Evolutionary conservation across 2,888 invertebrate genomes (phyloP).

Genomic region (Pterostichus madidus): DNA sequence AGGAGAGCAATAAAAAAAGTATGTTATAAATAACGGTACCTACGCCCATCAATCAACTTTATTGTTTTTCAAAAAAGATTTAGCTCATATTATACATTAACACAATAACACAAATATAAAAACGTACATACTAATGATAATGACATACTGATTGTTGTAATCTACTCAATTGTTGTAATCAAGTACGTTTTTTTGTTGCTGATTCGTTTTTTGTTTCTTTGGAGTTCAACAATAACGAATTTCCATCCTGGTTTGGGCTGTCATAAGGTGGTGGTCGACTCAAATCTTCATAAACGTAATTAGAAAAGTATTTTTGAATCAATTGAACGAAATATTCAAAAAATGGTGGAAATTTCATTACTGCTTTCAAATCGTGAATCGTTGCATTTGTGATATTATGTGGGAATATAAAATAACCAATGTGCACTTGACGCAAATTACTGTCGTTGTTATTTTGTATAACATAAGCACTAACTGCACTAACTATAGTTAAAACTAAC

Average conservation of each 20-base stretch:
- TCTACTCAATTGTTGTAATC: conserved; percentile 21
- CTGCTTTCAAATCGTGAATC: conserved; percentile 36
- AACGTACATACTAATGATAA: conserved; percentile 13
- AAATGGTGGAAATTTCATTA: conserved; percentile 82
- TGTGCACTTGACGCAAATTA: conserved; percentile 5
- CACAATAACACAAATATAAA: conserved; percentile 34
- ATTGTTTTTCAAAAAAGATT: conserved; percentile 6
- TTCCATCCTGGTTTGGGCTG: conserved; percentile 70
- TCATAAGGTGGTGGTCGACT: conserved; percentile 76
- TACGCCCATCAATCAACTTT: not conserved
- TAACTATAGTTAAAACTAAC: not conserved
- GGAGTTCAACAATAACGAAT: conserved; percentile 31
- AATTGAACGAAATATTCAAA: conserved; percentile 85
- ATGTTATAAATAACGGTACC: conserved; percentile 36
- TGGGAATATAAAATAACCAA: conserved; percentile 32
- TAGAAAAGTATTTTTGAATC: conserved; percentile 85
- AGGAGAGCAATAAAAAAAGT: conserved; percentile 43
- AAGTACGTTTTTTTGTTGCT: conserved; percentile 13
- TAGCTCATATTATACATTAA: conserved; percentile 8
- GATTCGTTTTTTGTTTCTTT: not conserved
- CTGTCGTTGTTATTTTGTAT: not conserved
- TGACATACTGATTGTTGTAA: not conserved
- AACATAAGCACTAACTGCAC: conserved; percentile 35
- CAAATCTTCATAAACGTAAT: conserved; percentile 81
- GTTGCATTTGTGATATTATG: conserved; percentile 19